Base-by-base conservation (phyloP, 2,113 vertebrate genomes). In the Rhinoptilus africanus region DNA sequence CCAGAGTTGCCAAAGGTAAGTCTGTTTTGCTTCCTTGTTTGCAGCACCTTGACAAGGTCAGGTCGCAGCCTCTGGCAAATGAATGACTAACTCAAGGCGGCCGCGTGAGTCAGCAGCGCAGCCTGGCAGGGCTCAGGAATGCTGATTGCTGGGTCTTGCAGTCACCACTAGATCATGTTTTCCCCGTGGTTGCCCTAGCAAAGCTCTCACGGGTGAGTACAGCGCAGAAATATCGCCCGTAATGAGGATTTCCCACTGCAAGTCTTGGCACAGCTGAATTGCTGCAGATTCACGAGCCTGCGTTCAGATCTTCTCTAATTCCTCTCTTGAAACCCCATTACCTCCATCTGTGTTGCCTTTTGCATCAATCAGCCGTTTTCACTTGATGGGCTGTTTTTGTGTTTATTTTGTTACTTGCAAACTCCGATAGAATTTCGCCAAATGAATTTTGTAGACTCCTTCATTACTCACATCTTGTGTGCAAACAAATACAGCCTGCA, bases 381-480 rank as follows among this genome's bases (percentile, higher is more conserved):
- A 88, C 77, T 95, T 82, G 93, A 96, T 92, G 75, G 88, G 85
- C 85, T 85, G 85, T 18, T 93, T 96, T 93, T 60, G 35, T 96
- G 88, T 93, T 94, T 96, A 92, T 91, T 96, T 95, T 85, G 67
- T 91, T 89, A 91, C 74, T 94, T 72, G 48, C 87, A 78, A 89
- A 81, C 48, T 93, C 87, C 5, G 14, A 82, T 73, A 89, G 89
- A 87, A 88, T 95, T 97, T 89, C 17, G 0, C 71, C 92, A 94
- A 93, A 80, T 83, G 89, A 95, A 93, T 95, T 93, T 87, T 89
- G 66, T 82, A 79, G 68, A 45, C 80, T 93, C 87, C 77, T 94
- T 97, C 94, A 95, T 97, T 95, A 96, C 84, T 94, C 84, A 54
- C 74, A 82, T 91, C 85, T 88, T 97, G 95, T 93, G 92, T 97